Conservation (phyloP, 2,797 vertebrate species). For the Chloroceryle amazona region DNA sequence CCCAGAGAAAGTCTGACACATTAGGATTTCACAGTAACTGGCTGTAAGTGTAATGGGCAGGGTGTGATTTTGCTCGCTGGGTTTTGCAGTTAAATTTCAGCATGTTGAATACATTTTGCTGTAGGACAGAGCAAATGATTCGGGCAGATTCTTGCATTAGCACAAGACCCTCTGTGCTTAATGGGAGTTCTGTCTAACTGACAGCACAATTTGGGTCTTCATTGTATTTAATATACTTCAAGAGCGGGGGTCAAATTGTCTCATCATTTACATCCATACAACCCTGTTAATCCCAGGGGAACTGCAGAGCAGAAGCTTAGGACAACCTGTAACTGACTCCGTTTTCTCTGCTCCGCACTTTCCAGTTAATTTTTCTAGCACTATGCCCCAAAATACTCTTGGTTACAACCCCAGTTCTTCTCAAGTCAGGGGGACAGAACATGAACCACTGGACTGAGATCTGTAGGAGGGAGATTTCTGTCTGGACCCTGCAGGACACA, state of each 20-base stretch:
- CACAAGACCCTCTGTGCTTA: constrained; percentile 38
- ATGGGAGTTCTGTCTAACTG: constrained; percentile 43
- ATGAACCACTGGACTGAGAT: neutral
- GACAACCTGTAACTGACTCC: neutral
- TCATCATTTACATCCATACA: constrained; percentile 47
- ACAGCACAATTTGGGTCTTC: constrained; percentile 30
- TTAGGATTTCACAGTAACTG: constrained; percentile 68
- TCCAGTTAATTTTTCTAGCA: neutral
- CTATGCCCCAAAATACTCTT: neutral
- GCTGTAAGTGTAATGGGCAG: constrained; percentile 68
- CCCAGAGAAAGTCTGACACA: constrained; percentile 66
- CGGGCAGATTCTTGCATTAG: constrained; percentile 13
- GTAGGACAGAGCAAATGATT: constrained; percentile 60
- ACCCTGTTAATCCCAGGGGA: constrained; percentile 17
- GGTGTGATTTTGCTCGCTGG: constrained; percentile 56
- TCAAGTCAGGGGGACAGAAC: neutral
- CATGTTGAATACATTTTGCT: constrained; percentile 66
- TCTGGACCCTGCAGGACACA: neutral
- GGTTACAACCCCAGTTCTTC: neutral
- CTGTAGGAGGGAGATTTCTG: neutral
- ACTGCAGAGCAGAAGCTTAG: neutral
- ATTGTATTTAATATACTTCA: constrained; percentile 37
- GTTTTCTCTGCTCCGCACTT: neutral
- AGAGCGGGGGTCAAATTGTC: constrained; percentile 24
- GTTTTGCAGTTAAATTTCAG: constrained; percentile 58